These are phyloP conservation scores for Prenolepis imparis DNA, from an alignment of 2,888 invertebrate genomes.

Conservation along the genomic window DNA sequence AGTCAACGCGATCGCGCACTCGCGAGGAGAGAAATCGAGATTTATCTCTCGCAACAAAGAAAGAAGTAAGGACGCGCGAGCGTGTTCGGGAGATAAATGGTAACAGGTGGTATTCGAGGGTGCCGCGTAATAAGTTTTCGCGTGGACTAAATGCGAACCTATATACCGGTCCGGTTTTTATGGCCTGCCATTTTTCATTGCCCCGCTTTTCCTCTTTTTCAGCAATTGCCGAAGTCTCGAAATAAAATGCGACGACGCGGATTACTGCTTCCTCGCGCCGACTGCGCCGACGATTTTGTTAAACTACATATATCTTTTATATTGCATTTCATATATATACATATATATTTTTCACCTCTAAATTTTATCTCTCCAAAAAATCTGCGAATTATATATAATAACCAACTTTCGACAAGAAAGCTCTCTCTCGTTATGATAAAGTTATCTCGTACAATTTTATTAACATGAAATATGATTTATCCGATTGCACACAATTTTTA, in stretches of 20 bases:
- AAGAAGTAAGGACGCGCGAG: slow-evolving; percentile 43
- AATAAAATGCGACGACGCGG: slow-evolving; percentile 39
- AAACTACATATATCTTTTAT: not conserved
- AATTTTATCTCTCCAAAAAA: not conserved
- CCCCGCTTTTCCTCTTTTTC: slow-evolving; percentile 45
- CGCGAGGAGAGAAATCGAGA: slow-evolving; percentile 14
- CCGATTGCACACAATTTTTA: not conserved
- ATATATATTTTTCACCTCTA: not conserved
- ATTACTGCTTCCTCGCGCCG: slow-evolving; percentile 22
- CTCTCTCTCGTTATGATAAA: not conserved
- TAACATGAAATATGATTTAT: not conserved
- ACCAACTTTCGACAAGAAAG: not conserved
- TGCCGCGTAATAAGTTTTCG: slow-evolving; percentile 54
- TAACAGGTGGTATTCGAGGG: slow-evolving; percentile 53
- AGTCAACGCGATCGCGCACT: slow-evolving; percentile 11
- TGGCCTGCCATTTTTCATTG: slow-evolving; percentile 44
- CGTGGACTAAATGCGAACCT: slow-evolving; percentile 51
- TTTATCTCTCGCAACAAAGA: slow-evolving; percentile 27
- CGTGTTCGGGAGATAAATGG: slow-evolving; percentile 50
- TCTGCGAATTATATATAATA: not conserved
- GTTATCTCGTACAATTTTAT: slow-evolving; percentile 3
- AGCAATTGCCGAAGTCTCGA: slow-evolving; percentile 36
- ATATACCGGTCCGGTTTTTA: slow-evolving; percentile 44
- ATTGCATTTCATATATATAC: not conserved
- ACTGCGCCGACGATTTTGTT: not conserved